Evolutionary conservation across 2,888 invertebrate genomes (phyloP).

Genomic region (Drosophila kuntzei): DNA sequence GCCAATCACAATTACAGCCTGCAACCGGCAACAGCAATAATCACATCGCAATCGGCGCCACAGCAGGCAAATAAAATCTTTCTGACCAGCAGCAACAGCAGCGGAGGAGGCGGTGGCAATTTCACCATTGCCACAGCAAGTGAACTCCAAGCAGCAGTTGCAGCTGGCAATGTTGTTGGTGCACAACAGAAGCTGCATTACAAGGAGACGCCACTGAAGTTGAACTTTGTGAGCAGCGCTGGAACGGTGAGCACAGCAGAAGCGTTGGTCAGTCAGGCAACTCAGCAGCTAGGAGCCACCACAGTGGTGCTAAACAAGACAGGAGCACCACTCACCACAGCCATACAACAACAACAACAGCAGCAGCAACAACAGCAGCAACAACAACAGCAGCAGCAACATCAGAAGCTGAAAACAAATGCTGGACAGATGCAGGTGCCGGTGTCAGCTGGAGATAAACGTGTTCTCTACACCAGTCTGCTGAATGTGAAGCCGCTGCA

Average conservation of each 20-base stretch:
- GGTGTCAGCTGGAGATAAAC: constrained; percentile 70
- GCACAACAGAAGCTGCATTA: constrained; percentile 83
- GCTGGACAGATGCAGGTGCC: constrained; percentile 55
- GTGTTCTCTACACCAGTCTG: constrained; percentile 84
- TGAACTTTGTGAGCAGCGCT: constrained; percentile 83
- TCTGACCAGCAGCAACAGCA: constrained; percentile 80
- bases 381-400: constrained; percentile 58
- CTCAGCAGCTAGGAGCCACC: constrained; percentile 72
- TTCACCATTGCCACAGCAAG: constrained; percentile 83
- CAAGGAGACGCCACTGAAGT: constrained; percentile 83
- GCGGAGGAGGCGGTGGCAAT: constrained; percentile 71
- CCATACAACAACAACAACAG: constrained; percentile 52
- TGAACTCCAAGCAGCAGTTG: constrained; percentile 77
- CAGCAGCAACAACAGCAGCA: constrained; percentile 62
- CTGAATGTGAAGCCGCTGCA: constrained; percentile 83
- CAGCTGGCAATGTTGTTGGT: constrained; percentile 42
- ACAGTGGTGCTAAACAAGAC: constrained; percentile 80
- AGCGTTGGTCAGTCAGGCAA: constrained; percentile 62
- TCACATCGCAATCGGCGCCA: constrained; percentile 80
- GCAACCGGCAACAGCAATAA: constrained; percentile 84
- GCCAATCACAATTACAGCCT: constrained; percentile 85
- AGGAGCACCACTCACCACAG: constrained; percentile 28
- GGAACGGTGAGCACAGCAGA: constrained; percentile 42
- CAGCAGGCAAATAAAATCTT: constrained; percentile 84
- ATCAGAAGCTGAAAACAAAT: constrained; percentile 78